These are phyloP conservation scores for Vulpes ferrilata DNA, from an alignment of 2,113 vertebrate species.

Conservation along the genomic window DNA sequence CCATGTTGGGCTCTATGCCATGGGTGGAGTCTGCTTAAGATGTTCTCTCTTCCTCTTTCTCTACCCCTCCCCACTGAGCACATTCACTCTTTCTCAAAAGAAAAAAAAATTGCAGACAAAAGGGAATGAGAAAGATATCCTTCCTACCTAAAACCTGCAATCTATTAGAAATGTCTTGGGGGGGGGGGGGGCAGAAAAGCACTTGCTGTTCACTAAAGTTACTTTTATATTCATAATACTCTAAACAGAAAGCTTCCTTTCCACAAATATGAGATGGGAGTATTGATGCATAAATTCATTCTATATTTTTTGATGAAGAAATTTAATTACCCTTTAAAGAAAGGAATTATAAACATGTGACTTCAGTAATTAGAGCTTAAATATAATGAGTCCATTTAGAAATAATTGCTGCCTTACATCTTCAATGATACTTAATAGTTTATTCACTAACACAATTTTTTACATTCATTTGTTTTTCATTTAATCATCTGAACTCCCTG, in stretches of 20 bases:
- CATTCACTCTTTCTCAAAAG: too few species aligned
- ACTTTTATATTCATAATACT: not conserved
- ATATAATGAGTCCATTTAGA: conserved; percentile 50
- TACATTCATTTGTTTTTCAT: conserved; percentile 20
- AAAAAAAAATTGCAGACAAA: not conserved
- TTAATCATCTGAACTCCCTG: not conserved
- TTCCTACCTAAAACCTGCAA: not conserved
- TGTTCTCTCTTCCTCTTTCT: not conserved
- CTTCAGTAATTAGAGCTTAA: conserved; percentile 37
- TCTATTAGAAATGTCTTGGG: not conserved
- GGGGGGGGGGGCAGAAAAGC: not conserved
- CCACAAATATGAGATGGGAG: not conserved
- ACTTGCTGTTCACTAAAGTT: conserved; percentile 10
- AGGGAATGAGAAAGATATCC: not conserved
- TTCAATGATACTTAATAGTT: conserved; percentile 31
- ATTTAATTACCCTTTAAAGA: conserved; percentile 56
- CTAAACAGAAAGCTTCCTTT: conserved; percentile 18
- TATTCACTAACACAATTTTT: conserved; percentile 50
- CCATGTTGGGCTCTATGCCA: not conserved
- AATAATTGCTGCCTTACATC: conserved; percentile 54
- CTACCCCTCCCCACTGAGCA: not conserved
- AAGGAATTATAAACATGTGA: conserved; percentile 47
- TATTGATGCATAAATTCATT: conserved; percentile 51
- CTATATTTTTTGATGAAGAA: conserved; percentile 10
- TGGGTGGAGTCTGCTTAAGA: not conserved